Percentiles rank a stretch among this genome's conserved stretches.
These are phyloP conservation scores for Ornithoptera alexandrae DNA, from an alignment of 2,888 invertebrate genomes.

Conservation along the genomic window DNA sequence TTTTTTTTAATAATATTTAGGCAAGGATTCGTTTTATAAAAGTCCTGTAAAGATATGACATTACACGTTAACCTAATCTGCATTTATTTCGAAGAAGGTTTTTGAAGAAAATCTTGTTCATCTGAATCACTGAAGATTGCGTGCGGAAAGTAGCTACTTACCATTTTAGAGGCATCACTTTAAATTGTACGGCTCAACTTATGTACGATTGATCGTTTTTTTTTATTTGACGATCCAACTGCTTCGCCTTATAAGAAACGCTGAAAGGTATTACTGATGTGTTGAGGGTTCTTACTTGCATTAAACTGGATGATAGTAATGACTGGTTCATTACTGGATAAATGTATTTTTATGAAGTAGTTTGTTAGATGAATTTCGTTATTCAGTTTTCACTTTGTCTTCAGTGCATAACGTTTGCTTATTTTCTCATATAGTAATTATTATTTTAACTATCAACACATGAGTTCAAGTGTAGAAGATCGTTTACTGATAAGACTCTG, in stretches of 20 bases:
- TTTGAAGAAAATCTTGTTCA: conserved; percentile 3
- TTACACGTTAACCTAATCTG: not conserved
- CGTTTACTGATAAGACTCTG: no score
- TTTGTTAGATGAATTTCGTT: no score
- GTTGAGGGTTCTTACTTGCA: not conserved
- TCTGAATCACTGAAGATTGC: conserved; percentile 7
- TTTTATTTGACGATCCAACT: conserved; percentile 14
- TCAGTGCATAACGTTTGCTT: no score
- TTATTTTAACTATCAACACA: no score
- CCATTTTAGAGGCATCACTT: conserved; percentile 25
- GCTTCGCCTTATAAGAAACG: conserved; percentile 2
- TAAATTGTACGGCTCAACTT: conserved; percentile 21
- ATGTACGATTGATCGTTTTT: conserved; percentile 16
- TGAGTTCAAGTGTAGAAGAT: no score
- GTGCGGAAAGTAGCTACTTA: conserved; percentile 8
- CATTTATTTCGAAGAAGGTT: conserved; percentile 4
- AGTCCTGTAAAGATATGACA: not conserved
- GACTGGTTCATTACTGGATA: not conserved
- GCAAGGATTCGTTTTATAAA: not conserved
- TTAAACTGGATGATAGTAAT: not conserved
- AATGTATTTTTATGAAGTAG: no score
- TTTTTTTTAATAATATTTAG: no score
- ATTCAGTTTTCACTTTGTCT: no score
- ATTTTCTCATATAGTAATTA: no score
- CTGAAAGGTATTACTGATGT: not conserved